These are phyloP conservation scores for Pandion haliaetus DNA, from an alignment of 2,113 vertebrate species.

Conservation along the genomic window DNA sequence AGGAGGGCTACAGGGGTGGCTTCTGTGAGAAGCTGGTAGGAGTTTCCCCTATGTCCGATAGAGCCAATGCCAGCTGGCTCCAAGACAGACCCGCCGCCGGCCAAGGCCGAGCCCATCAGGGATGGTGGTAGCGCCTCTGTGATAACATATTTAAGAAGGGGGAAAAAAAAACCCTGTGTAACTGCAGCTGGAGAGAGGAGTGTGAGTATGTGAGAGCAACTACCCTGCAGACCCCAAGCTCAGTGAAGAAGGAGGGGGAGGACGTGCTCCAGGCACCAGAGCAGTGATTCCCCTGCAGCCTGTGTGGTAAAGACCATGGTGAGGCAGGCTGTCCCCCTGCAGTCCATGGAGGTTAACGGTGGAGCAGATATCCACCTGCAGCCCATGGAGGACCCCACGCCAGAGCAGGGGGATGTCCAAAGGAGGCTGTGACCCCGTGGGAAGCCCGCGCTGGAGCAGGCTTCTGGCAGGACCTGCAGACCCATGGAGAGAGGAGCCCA, in stretches of 20 bases:
- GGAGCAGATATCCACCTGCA: neutral
- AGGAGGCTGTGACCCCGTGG: neutral
- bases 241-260: neutral
- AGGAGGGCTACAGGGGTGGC: neutral
- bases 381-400: neutral
- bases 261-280: neutral
- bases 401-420: neutral
- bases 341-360: neutral
- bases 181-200: neutral
- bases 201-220: neutral
- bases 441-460: neutral
- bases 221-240: neutral
- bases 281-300: neutral
- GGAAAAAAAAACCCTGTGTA: neutral
- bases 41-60: neutral
- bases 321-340: neutral
- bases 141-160: neutral
- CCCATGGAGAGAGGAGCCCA: no score
- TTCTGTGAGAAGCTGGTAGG: neutral
- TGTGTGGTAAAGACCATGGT: neutral
- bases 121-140: rapidly evolving
- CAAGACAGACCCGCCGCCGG: neutral
- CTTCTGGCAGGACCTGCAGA: no score
- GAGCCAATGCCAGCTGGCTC: neutral
- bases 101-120: rapidly evolving